phyloP scores from a whole-genome alignment of 2,797 vertebrate genomes.

The Tympanoctomys barrerae region DNA sequence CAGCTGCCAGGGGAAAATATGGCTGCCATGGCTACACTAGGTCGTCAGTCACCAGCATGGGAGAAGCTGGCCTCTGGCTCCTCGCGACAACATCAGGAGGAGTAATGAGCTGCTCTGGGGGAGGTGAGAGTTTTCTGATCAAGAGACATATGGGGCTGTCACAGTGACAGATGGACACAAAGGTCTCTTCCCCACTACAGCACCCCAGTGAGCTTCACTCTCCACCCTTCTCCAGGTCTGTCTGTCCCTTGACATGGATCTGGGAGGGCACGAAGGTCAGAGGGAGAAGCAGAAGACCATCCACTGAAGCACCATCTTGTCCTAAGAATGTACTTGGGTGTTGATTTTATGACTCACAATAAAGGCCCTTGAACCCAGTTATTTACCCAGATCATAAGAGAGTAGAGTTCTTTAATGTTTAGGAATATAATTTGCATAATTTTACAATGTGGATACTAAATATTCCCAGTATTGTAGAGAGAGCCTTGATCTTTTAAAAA shows the following conservation, averaged over 20 bases:
- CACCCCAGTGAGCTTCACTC: constrained; percentile 31
- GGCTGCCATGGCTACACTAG: fast-evolving
- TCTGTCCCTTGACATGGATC: constrained; percentile 14
- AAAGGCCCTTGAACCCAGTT: background rate
- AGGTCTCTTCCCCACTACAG: background rate
- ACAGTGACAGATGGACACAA: constrained; percentile 58
- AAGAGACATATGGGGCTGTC: constrained; percentile 65
- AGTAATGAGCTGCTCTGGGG: constrained; percentile 67
- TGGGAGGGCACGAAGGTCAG: background rate
- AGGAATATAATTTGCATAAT: background rate
- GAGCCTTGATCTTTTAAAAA: background rate
- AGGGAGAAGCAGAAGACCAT: background rate
- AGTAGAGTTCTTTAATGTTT: background rate
- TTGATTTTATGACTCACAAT: background rate
- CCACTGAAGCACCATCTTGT: background rate
- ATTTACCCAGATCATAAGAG: background rate
- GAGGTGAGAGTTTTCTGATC: constrained; percentile 58
- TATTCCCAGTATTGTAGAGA: background rate
- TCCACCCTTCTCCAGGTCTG: background rate
- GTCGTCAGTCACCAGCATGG: constrained; percentile 13
- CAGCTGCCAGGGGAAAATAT: background rate
- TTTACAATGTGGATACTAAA: background rate
- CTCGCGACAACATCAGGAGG: constrained; percentile 41
- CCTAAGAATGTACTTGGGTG: background rate
- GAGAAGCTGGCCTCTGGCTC: background rate